A percentile compares a stretch with the other conserved stretches of the same genome.
phyloP scores from a whole-genome alignment of 2,797 vertebrate genomes.

The Rhadinocentrus ornatus region DNA sequence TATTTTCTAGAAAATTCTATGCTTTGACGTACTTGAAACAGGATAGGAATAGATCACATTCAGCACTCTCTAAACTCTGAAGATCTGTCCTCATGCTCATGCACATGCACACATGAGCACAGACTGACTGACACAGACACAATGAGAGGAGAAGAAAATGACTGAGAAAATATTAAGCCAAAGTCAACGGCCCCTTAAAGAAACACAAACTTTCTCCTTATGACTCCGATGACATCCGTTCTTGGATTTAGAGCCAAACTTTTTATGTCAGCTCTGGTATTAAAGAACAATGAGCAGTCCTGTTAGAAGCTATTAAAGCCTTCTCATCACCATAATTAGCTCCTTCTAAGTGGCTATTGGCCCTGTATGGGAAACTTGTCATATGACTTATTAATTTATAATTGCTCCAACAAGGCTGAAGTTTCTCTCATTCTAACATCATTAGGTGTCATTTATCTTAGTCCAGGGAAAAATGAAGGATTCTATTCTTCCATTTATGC shows the following conservation, averaged over 20 bases:
- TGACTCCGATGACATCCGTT: slow-evolving; percentile 37
- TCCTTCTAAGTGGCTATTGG: slow-evolving; percentile 67
- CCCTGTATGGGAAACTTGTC: slow-evolving; percentile 60
- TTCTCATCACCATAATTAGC: slow-evolving; percentile 73
- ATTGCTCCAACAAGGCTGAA: slow-evolving; percentile 60
- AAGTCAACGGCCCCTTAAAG: slow-evolving; percentile 24
- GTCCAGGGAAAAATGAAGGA: slow-evolving; percentile 46
- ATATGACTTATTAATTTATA: slow-evolving; percentile 72
- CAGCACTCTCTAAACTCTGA: neutral
- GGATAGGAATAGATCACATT: neutral
- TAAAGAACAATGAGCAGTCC: slow-evolving; percentile 41
- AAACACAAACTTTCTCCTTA: slow-evolving; percentile 34
- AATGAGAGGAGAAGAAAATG: neutral
- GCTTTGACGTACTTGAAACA: neutral
- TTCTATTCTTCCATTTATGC: slow-evolving; percentile 52
- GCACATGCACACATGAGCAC: neutral
- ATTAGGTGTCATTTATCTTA: slow-evolving; percentile 65
- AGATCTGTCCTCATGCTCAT: slow-evolving; percentile 15
- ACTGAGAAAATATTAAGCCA: neutral
- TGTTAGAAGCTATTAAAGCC: slow-evolving; percentile 67
- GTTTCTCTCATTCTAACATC: slow-evolving; percentile 70
- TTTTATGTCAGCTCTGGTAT: slow-evolving; percentile 42
- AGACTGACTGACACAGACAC: neutral
- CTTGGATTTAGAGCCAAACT: slow-evolving; percentile 37
- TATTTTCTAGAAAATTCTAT: neutral